A percentile compares a stretch with the other conserved stretches of the same genome.
phyloP scores from a whole-genome alignment of 2,113 vertebrate species.

The Tenrec ecaudatus region DNA sequence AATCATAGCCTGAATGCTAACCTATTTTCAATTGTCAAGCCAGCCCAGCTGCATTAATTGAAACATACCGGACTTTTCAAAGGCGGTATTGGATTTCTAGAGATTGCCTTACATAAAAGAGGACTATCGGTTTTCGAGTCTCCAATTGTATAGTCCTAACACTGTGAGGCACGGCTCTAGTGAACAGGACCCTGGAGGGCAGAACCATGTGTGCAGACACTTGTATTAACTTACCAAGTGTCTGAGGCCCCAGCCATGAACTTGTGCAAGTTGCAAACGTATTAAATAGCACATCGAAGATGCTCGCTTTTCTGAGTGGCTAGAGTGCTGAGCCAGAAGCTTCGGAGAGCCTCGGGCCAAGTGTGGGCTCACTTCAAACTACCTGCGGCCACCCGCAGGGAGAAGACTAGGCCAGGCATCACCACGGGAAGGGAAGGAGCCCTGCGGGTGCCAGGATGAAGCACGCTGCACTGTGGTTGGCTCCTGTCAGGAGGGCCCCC shows the following conservation, averaged over 20 bases:
- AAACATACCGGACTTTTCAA: constrained; percentile 74
- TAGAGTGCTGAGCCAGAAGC: not conserved
- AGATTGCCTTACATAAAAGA: constrained; percentile 64
- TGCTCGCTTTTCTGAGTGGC: not conserved
- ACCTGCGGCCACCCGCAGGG: not conserved
- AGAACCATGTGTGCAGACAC: not conserved
- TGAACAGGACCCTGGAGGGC: not conserved
- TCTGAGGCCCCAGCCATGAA: constrained; percentile 25
- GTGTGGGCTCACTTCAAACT: not conserved
- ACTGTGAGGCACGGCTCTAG: not conserved
- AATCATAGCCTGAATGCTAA: constrained; percentile 58
- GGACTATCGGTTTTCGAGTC: constrained; percentile 56
- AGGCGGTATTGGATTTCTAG: constrained; percentile 66
- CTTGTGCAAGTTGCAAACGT: not conserved
- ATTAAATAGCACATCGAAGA: not conserved
- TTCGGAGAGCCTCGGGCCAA: not conserved
- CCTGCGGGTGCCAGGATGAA: not conserved
- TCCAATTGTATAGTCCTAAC: not conserved
- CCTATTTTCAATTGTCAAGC: constrained; percentile 60
- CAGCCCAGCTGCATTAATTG: constrained; percentile 70
- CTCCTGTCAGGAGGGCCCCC: not conserved
- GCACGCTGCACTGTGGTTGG: not conserved
- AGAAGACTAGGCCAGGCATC: not conserved
- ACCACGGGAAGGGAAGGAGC: not conserved
- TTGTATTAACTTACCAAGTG: constrained; percentile 10